These are phyloP conservation scores for Crotalus helleri DNA, from an alignment of 2,113 vertebrate genomes.

Conservation along the genomic window DNA sequence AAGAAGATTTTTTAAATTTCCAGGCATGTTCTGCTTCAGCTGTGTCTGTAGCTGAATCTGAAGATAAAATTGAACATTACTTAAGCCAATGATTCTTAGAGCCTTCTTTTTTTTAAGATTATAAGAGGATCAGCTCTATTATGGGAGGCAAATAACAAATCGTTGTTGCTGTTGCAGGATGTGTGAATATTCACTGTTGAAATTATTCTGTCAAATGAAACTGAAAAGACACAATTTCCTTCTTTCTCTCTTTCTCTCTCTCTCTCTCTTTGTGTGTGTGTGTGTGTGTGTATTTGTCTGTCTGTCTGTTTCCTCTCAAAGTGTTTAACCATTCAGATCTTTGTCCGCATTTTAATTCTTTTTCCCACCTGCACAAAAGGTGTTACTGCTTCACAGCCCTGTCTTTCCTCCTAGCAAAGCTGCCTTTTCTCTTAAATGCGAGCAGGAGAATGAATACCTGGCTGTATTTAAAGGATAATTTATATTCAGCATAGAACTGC, in stretches of 20 bases:
- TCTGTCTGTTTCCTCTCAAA: neutral
- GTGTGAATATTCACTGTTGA: slow-evolving; percentile 25
- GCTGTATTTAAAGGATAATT: slow-evolving; percentile 64
- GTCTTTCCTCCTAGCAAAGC: slow-evolving; percentile 52
- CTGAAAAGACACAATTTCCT: neutral
- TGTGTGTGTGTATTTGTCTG: too few species aligned
- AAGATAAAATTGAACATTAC: slow-evolving; percentile 39
- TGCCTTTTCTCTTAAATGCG: slow-evolving; percentile 38
- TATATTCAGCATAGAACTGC: slow-evolving; percentile 64
- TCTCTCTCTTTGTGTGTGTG: too few species aligned
- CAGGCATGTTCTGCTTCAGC: slow-evolving; percentile 46
- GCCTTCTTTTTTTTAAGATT: slow-evolving; percentile 19
- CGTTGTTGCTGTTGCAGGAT: slow-evolving; percentile 14
- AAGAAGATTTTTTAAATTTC: slow-evolving; percentile 54
- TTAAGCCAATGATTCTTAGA: slow-evolving; percentile 35
- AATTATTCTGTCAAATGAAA: slow-evolving; percentile 28
- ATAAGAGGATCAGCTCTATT: slow-evolving; percentile 18
- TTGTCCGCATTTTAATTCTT: slow-evolving; percentile 26
- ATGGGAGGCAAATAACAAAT: neutral
- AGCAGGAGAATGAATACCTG: slow-evolving; percentile 32
- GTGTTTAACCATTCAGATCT: slow-evolving; percentile 42
- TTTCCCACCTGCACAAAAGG: neutral
- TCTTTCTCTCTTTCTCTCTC: neutral
- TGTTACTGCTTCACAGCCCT: slow-evolving; percentile 43
- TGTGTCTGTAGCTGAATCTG: slow-evolving; percentile 42